Evolutionary conservation across 2,113 vertebrate species (phyloP).

Genomic region (Myxocyprinus asiaticus): DNA sequence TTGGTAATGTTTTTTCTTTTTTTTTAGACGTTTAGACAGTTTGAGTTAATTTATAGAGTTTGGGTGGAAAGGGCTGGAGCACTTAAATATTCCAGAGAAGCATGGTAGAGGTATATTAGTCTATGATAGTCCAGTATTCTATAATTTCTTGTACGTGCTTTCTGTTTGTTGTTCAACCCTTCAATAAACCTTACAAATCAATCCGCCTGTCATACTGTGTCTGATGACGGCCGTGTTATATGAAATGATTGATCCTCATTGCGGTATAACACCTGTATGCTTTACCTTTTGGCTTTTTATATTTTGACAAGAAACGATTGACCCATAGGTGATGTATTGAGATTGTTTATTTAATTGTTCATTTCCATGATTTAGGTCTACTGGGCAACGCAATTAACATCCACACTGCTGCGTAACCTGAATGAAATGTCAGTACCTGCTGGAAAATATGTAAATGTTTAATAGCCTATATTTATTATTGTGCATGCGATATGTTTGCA

Average conservation of each 20-base stretch:
- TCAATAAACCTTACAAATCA: slow-evolving; percentile 60
- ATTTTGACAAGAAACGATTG: background rate
- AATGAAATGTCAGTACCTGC: background rate
- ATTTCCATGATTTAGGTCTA: background rate
- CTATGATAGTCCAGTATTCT: slow-evolving; percentile 67
- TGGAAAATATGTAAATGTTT: background rate
- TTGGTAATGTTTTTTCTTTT: background rate
- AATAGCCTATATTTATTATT: background rate
- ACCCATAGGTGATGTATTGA: background rate
- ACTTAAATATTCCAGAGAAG: slow-evolving; percentile 68
- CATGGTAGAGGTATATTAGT: slow-evolving; percentile 69
- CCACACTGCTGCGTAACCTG: background rate
- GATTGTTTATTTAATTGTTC: background rate
- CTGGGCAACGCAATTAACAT: background rate
- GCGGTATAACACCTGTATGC: background rate
- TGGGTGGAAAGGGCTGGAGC: slow-evolving; percentile 5
- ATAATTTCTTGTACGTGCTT: slow-evolving; percentile 83
- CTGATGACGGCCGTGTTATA: background rate
- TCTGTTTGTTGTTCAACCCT: slow-evolving; percentile 83
- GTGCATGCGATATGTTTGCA: background rate
- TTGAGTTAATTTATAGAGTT: slow-evolving; percentile 43
- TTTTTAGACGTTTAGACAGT: slow-evolving; percentile 56
- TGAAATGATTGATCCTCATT: background rate
- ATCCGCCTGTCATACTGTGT: slow-evolving; percentile 8
- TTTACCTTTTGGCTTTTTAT: background rate